Conservation (phyloP, 1,140 invertebrate genomes). For the Temnothorax curvispinosus region DNA sequence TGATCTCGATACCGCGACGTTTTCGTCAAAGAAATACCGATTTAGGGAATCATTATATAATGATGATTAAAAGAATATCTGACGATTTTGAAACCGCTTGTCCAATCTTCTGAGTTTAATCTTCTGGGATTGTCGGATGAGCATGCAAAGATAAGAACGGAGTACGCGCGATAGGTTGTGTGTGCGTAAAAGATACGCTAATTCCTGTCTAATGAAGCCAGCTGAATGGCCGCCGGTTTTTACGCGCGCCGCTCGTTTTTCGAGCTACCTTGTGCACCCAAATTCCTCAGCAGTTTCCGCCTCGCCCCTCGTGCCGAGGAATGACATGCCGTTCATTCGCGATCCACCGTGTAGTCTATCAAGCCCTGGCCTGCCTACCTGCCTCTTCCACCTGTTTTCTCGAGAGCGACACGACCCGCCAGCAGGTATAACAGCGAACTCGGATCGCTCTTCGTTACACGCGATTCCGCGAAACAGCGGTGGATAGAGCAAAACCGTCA, state of each 20-base stretch:
- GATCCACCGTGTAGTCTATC: conserved; percentile 27
- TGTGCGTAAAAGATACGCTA: neutral
- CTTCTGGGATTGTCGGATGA: neutral
- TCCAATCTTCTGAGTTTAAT: neutral
- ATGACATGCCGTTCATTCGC: conserved; percentile 28
- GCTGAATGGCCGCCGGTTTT: neutral
- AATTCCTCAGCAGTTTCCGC: conserved; percentile 26
- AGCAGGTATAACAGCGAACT: conserved; percentile 44
- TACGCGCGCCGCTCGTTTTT: neutral
- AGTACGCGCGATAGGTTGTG: neutral
- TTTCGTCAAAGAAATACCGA: neutral
- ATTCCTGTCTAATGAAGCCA: neutral
- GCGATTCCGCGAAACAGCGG: conserved; percentile 24
- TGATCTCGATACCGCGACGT: neutral
- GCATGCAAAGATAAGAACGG: neutral
- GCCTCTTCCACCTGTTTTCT: conserved; percentile 50
- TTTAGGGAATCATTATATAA: neutral
- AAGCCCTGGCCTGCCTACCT: neutral
- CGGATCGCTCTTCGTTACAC: conserved; percentile 2
- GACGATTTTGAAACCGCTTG: neutral
- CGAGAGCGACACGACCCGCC: conserved; percentile 9
- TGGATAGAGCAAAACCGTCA: conserved; percentile 20
- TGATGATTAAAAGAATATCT: neutral
- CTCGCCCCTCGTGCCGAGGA: neutral
- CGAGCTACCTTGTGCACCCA: neutral